These are phyloP conservation scores for Ctenodactylus gundi DNA, from an alignment of 2,113 vertebrate species.

Conservation along the genomic window DNA sequence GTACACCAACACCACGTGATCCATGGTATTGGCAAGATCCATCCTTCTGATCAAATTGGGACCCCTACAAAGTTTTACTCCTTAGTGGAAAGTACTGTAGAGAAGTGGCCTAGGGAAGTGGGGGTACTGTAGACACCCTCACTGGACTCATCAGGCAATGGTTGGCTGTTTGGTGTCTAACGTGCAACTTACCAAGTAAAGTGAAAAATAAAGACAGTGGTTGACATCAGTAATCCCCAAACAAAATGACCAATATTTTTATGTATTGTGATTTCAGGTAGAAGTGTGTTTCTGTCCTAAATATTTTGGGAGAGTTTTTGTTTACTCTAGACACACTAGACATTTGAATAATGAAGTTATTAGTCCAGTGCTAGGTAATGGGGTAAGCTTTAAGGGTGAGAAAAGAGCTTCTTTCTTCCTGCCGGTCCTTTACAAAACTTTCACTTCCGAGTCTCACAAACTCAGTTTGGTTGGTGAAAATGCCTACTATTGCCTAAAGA, in stretches of 20 bases:
- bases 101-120: neutral
- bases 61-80: neutral
- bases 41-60: neutral
- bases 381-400: neutral
- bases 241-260: slow-evolving; percentile 6
- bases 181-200: neutral
- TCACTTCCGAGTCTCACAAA: neutral
- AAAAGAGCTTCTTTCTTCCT: neutral
- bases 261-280: neutral
- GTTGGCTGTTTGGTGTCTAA: neutral
- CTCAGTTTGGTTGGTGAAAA: neutral
- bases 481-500: neutral
- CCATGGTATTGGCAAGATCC: neutral
- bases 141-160: neutral
- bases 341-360: neutral
- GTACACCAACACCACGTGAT: neutral
- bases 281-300: neutral
- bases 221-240: neutral
- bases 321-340: neutral
- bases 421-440: neutral
- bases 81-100: neutral
- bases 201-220: neutral
- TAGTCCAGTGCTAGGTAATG: neutral
- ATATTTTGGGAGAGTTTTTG: neutral
- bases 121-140: neutral